Conservation (phyloP, 2,797 vertebrate species). For the Lutjanus argentimaculatus region DNA sequence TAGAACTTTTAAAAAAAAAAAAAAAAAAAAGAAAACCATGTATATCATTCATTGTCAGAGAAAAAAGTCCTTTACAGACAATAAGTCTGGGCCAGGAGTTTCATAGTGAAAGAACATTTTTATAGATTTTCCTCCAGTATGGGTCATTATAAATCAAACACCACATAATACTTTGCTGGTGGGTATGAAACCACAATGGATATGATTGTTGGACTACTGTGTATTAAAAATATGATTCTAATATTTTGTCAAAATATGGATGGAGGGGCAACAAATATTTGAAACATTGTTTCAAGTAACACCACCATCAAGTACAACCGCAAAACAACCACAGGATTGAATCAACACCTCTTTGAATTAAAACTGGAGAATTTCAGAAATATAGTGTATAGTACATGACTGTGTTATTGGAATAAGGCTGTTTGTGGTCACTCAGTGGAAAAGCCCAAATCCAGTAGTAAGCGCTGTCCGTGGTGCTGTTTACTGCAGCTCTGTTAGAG, state of each 20-base stretch:
- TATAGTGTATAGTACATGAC: neutral
- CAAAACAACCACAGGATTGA: neutral
- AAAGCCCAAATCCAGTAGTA: neutral
- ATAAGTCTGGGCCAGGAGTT: neutral
- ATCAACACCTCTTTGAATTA: neutral
- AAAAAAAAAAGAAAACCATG: too few relatives aligned
- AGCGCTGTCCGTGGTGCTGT: neutral
- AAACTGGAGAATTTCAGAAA: neutral
- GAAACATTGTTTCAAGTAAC: too few relatives aligned
- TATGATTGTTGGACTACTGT: neutral
- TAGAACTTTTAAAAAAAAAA: too few relatives aligned
- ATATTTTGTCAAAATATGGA: neutral
- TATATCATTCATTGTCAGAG: too few relatives aligned
- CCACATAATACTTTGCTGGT: neutral
- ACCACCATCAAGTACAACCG: neutral
- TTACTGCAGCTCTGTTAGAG: constrained; percentile 1
- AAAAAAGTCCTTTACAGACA: neutral
- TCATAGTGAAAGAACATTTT: neutral
- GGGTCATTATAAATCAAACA: neutral
- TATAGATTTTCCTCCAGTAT: neutral
- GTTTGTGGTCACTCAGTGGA: too few relatives aligned
- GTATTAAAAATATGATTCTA: neutral
- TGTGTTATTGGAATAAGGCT: neutral
- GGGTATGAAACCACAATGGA: neutral
- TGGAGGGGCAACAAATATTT: too few relatives aligned